phyloP scores from a whole-genome alignment of 2,797 vertebrate genomes.

The Channallabes apus region DNA sequence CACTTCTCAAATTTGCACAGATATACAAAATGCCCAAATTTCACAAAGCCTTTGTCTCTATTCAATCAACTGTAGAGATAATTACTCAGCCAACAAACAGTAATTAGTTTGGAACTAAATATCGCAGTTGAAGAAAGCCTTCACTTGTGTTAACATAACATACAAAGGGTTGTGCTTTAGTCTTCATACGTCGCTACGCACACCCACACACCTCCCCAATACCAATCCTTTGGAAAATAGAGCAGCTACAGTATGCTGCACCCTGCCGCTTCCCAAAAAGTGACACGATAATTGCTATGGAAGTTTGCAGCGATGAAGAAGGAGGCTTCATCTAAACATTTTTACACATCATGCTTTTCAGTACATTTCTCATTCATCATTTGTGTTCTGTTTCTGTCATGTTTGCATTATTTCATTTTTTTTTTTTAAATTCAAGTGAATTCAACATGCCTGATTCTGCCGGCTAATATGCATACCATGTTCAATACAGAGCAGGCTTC shows the following conservation, averaged over 20 bases:
- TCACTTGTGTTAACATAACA: background rate
- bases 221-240: background rate
- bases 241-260: background rate
- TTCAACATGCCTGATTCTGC: constrained; percentile 24
- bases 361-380: constrained; percentile 18
- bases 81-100: background rate
- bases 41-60: background rate
- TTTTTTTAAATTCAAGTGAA: constrained; percentile 16
- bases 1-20: constrained; percentile 25
- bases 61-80: background rate
- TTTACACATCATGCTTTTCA: constrained; percentile 1
- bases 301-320: constrained; percentile 37
- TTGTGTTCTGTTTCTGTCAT: constrained; percentile 22
- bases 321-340: constrained; percentile 31
- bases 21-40: background rate
- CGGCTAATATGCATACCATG: constrained; percentile 31
- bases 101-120: background rate
- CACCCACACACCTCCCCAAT: background rate
- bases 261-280: constrained; percentile 32
- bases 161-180: background rate
- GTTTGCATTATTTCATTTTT: background rate
- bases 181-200: background rate
- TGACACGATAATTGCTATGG: constrained; percentile 44
- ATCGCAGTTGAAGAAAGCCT: background rate
- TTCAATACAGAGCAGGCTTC: constrained; percentile 23